Evolutionary conservation across 2,797 vertebrate genomes (phyloP), one percentile per base, ranked within the genome.

Genomic region (Typhlichthys subterraneus): DNA sequence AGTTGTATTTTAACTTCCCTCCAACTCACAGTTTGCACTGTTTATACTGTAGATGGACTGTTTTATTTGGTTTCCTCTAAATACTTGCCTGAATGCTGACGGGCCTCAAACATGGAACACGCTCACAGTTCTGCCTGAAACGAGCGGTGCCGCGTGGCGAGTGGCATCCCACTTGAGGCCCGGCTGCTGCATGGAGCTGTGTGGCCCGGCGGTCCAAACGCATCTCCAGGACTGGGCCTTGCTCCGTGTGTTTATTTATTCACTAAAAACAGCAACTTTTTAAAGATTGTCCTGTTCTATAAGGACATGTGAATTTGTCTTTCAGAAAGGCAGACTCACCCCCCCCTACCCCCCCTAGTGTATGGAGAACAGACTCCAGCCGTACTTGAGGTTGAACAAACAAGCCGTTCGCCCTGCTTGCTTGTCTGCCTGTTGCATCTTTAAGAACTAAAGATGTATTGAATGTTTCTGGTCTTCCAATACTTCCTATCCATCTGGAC

Each of bases 261-360:
- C 45, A 69, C 72, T 79, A 67, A 80, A 82, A 86, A 83, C 75
- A 70, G 64, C 76, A 75, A 69, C 70, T 87, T 90, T 81, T 84
- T 81, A 79, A 52, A 83, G 83, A 84, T 82, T 89, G 87, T 90
- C 81, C 86, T 9, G 72, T 90, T 91, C 85, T 87, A 88, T 90
- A 84, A 83, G 87, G 89, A 90, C 88, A 86, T 85, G 87, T 88
- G 75, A 90, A 87, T 85, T 78, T 91, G 89, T 92, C 87, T 92
- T 92, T 93, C 89, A 88, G 85, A 92, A 92, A 92, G 88, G 88
- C 89, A 88, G 86, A 85, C 77, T 81, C 73, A 77, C 77, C 85
- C 54, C 72, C 81, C 85, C 85, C 87, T n/a, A n/a, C 80, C 80
- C 75, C 79, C 81, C 61, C 72, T 81, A 75, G 80, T 60, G 64